phyloP scores from a whole-genome alignment of 1,140 invertebrate genomes.

The Pseudachorutes palmiensis region DNA sequence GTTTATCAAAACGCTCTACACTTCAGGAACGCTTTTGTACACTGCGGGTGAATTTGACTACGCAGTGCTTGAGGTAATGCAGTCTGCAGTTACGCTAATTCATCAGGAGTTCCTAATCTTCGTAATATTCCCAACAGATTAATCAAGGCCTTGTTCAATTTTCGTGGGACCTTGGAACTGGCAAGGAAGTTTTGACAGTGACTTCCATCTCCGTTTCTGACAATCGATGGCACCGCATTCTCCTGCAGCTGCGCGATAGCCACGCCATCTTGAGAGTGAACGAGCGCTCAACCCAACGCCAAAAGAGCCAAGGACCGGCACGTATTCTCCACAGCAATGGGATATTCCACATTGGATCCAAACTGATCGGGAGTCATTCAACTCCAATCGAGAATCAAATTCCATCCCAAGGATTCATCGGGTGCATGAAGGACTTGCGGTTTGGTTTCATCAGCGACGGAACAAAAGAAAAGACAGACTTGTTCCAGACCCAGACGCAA shows the following conservation, averaged over 20 bases:
- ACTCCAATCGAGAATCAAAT: slow-evolving; percentile 31
- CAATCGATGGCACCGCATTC: slow-evolving; percentile 35
- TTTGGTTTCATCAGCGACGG: slow-evolving; percentile 68
- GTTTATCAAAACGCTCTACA: slow-evolving; percentile 71
- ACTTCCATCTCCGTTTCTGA: slow-evolving; percentile 37
- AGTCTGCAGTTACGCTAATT: slow-evolving; percentile 1
- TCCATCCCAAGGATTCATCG: slow-evolving; percentile 61
- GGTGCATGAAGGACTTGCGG: slow-evolving; percentile 81
- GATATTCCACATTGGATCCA: slow-evolving; percentile 32
- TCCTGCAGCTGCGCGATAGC: slow-evolving; percentile 34
- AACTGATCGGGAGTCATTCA: slow-evolving; percentile 27
- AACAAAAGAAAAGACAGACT: slow-evolving; percentile 51
- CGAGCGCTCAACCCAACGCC: slow-evolving; percentile 34
- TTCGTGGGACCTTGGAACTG: slow-evolving; percentile 36
- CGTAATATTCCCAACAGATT: slow-evolving; percentile 23
- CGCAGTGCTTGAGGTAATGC: slow-evolving; percentile 72
- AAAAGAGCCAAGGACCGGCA: slow-evolving; percentile 34
- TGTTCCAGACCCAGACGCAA: slow-evolving; percentile 47
- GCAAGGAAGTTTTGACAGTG: slow-evolving; percentile 37
- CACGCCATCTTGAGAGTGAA: slow-evolving; percentile 34
- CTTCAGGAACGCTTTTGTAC: slow-evolving; percentile 77
- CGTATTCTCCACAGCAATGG: slow-evolving; percentile 34
- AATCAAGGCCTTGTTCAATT: slow-evolving; percentile 38
- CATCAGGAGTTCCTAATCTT: not conserved
- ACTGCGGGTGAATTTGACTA: slow-evolving; percentile 79